Conservation (phyloP, 2,113 vertebrate species). For the Phyllostomus discolor region DNA sequence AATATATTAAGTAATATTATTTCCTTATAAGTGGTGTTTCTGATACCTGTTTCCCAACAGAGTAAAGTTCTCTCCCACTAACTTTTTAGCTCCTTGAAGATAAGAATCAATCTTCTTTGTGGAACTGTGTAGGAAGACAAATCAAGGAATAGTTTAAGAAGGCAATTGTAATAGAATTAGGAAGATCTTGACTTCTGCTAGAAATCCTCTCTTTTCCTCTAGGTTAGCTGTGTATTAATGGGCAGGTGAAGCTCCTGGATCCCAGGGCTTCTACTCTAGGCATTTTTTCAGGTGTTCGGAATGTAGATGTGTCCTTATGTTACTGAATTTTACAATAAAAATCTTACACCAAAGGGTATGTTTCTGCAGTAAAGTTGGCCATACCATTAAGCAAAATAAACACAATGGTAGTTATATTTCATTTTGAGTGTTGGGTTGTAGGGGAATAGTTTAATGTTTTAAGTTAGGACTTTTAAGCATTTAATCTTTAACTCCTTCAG, state of each 20-base stretch:
- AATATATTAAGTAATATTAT: not conserved
- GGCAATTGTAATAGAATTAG: not conserved
- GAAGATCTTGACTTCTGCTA: not conserved
- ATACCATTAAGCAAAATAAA: not conserved
- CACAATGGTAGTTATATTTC: constrained; percentile 13
- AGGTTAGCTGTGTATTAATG: not conserved
- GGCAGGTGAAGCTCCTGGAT: not conserved
- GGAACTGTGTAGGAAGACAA: not conserved
- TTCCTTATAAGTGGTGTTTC: not conserved
- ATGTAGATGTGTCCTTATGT: constrained; percentile 6
- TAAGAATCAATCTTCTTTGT: constrained; percentile 22
- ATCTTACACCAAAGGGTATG: not conserved
- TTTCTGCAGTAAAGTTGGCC: constrained; percentile 31
- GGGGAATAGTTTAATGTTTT: not conserved
- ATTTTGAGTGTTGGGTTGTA: not conserved
- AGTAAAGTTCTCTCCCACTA: not conserved
- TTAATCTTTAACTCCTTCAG: not conserved
- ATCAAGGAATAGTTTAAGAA: constrained; percentile 14
- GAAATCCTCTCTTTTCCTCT: not conserved
- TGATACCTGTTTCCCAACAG: not conserved
- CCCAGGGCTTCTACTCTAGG: not conserved
- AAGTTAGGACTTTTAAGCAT: not conserved
- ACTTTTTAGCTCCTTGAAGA: not conserved
- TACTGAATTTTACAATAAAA: constrained; percentile 36
- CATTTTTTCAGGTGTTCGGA: not conserved